Percentiles rank a stretch among this genome's conserved stretches.
These are phyloP conservation scores for Paratilapia polleni DNA, from an alignment of 2,113 vertebrate genomes.

Conservation along the genomic window DNA sequence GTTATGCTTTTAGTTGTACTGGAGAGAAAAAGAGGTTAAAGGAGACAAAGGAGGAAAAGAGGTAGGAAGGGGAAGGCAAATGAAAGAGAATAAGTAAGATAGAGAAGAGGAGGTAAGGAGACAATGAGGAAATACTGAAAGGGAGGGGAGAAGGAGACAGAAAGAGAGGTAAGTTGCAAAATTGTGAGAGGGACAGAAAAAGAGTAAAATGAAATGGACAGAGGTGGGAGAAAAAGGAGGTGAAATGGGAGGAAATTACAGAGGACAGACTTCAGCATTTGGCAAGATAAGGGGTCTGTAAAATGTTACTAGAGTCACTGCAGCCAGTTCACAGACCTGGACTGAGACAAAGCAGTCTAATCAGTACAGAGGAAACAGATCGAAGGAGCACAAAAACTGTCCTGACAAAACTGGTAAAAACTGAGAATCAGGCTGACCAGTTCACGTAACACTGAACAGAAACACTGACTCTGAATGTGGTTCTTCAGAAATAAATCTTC, in stretches of 20 bases:
- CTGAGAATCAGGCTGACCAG: not conserved
- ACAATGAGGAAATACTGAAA: not conserved
- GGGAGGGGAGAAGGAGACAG: not conserved
- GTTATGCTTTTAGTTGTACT: not conserved
- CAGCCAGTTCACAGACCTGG: not conserved
- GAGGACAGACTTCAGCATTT: not conserved
- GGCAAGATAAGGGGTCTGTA: not conserved
- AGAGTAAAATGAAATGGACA: not conserved
- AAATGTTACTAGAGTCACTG: not conserved
- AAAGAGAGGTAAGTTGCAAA: not conserved
- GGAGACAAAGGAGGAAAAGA: no score
- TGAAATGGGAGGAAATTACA: constrained; percentile 2
- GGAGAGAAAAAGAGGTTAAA: not conserved
- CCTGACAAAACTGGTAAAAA: not conserved
- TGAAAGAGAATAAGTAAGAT: not conserved
- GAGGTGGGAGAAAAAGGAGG: not conserved
- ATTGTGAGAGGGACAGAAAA: not conserved
- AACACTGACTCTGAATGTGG: not conserved
- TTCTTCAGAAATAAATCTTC: not conserved
- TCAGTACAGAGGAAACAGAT: not conserved
- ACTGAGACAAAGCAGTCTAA: not conserved
- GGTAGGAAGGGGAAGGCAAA: not conserved
- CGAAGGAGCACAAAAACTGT: not conserved
- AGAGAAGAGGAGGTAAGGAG: not conserved
- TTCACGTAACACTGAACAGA: not conserved